A percentile compares a stretch with the other conserved stretches of the same genome.
These are phyloP conservation scores for Tridacna crocea DNA, from an alignment of 2,888 invertebrate genomes.

Conservation along the genomic window DNA sequence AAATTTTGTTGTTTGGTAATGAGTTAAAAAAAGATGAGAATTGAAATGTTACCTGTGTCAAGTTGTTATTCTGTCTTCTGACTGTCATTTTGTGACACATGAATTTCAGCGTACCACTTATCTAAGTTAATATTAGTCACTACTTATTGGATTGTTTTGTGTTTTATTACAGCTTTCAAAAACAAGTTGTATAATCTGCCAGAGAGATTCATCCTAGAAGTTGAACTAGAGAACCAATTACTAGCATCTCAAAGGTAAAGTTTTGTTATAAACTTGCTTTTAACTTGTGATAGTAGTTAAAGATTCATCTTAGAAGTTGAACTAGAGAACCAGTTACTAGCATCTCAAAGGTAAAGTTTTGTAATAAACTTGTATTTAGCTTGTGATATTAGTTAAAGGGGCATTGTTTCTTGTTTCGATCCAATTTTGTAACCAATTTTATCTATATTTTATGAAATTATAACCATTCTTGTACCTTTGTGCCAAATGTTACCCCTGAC, in stretches of 20 bases:
- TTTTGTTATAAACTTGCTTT: neutral
- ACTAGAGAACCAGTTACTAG: conserved; percentile 76
- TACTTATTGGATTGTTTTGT: too few relatives aligned
- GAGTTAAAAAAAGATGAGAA: too few relatives aligned
- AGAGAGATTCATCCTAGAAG: conserved; percentile 70
- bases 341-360: conserved; percentile 72
- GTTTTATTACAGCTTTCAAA: conserved; percentile 47
- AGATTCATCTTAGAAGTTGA: conserved; percentile 70
- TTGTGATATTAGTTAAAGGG: conserved; percentile 10
- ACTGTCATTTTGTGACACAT: too few relatives aligned
- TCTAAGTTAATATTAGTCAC: too few relatives aligned
- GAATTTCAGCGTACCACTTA: too few relatives aligned
- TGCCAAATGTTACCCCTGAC: too few relatives aligned
- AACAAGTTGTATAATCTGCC: conserved; percentile 75
- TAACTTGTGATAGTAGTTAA: neutral
- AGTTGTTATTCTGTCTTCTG: too few relatives aligned
- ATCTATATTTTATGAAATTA: too few relatives aligned
- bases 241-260: conserved; percentile 75
- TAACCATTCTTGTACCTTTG: too few relatives aligned
- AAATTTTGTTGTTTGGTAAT: too few relatives aligned
- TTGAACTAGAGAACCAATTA: conserved; percentile 76
- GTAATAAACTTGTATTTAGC: neutral
- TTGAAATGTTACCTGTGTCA: too few relatives aligned
- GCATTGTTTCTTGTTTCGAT: neutral
- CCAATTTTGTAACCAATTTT: neutral